Conservation (phyloP, 1,140 invertebrate species). For the Mactra quadrangularis region DNA sequence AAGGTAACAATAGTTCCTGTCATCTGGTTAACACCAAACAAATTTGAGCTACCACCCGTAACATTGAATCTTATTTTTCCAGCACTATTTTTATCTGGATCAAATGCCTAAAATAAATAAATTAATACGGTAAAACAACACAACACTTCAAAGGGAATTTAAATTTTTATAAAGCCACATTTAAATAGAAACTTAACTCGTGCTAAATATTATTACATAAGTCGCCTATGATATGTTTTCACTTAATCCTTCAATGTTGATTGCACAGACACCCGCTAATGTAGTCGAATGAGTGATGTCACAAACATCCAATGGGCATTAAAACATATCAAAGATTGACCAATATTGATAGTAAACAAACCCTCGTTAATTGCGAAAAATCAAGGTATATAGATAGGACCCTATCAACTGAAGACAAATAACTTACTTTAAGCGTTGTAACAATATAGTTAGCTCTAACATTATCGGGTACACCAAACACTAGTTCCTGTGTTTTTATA, state of each 20-base stretch:
- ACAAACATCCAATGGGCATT: too few relatives aligned
- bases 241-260: too few relatives aligned
- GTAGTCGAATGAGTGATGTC: too few relatives aligned
- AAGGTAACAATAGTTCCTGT: constrained; percentile 31
- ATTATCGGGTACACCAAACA: constrained; percentile 20
- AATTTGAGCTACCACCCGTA: neutral
- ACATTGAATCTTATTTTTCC: neutral
- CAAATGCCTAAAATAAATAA: constrained; percentile 11
- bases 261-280: too few relatives aligned
- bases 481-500: neutral
- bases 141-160: neutral
- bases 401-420: too few relatives aligned
- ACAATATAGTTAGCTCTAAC: constrained; percentile 28
- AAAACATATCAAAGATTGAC: too few relatives aligned
- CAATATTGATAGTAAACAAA: too few relatives aligned
- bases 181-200: too few relatives aligned
- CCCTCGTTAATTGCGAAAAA: too few relatives aligned
- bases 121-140: constrained; percentile 1
- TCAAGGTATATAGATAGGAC: too few relatives aligned
- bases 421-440: constrained; percentile 7
- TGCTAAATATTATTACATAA: too few relatives aligned
- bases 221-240: neutral
- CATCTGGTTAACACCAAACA: constrained; percentile 2
- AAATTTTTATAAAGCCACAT: neutral
- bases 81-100: neutral